A percentile compares a stretch with the other conserved stretches of the same genome.
Conservation (phyloP, 2,888 invertebrate genomes). For the Lottia gigantea region DNA sequence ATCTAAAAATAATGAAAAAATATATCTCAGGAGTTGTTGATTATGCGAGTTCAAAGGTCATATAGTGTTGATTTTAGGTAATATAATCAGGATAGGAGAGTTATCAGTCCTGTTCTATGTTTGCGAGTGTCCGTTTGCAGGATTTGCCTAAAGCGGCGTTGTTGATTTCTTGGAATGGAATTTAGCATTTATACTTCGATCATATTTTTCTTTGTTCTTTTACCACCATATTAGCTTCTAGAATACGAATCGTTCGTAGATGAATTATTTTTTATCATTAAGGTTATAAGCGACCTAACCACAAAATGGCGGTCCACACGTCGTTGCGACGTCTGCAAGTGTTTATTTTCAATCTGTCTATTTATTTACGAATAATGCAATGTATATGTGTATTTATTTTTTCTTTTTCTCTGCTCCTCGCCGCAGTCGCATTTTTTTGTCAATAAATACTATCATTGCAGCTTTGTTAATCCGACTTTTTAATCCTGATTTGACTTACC, state of each 20-base stretch:
- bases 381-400: neutral
- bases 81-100: constrained; percentile 1
- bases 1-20: neutral
- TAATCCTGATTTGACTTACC: constrained; percentile 3
- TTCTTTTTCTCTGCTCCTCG: constrained; percentile 9
- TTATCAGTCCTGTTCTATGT: neutral
- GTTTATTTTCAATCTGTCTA: neutral
- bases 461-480: constrained; percentile 19
- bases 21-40: constrained; percentile 8
- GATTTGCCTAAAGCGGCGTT: constrained; percentile 1
- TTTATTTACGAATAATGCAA: neutral
- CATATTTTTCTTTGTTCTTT: constrained; percentile 13
- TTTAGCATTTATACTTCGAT: constrained; percentile 14
- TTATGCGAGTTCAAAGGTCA: neutral
- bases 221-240: constrained; percentile 5
- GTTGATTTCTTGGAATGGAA: neutral
- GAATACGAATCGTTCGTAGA: neutral
- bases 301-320: neutral
- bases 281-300: neutral
- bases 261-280: neutral
- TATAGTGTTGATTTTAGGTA: constrained; percentile 3
- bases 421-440: constrained; percentile 14
- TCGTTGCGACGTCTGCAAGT: too few relatives aligned
- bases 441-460: constrained; percentile 27
- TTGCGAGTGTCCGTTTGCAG: neutral